These are phyloP conservation scores for Pelodiscus sinensis DNA, from an alignment of 2,113 vertebrate genomes.

Conservation along the genomic window DNA sequence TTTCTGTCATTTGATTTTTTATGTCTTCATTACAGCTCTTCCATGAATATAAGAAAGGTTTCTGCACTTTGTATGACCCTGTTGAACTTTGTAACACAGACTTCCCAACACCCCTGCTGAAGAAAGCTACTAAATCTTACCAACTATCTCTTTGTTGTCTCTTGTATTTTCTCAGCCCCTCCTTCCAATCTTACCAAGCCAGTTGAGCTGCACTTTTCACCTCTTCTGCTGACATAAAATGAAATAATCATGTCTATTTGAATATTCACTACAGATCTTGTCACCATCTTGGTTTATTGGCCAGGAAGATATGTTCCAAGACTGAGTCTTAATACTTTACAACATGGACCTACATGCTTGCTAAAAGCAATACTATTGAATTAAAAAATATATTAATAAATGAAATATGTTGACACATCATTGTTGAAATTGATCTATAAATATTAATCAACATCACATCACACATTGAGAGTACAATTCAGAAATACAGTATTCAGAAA, in stretches of 20 bases:
- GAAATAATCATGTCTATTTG: conserved; percentile 90
- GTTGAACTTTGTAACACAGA: conserved; percentile 85
- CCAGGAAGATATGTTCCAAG: conserved; percentile 81
- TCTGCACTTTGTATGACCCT: conserved; percentile 91
- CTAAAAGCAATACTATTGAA: conserved; percentile 76
- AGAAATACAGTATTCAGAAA: conserved; percentile 55
- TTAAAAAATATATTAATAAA: conserved; percentile 74
- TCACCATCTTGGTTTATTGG: conserved; percentile 83
- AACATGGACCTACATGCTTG: conserved; percentile 73
- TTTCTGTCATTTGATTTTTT: conserved; percentile 33
- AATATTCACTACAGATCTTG: conserved; percentile 89
- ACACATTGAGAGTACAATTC: conserved; percentile 44
- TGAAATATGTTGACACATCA: conserved; percentile 79
- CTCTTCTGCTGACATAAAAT: conserved; percentile 84
- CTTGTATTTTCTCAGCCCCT: conserved; percentile 78
- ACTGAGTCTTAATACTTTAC: conserved; percentile 77
- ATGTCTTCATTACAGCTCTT: conserved; percentile 31
- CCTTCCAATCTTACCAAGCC: conserved; percentile 77
- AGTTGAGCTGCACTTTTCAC: conserved; percentile 86
- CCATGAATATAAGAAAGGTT: conserved; percentile 68
- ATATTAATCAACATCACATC: conserved; percentile 58
- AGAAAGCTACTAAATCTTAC: conserved; percentile 86
- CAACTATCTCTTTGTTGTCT: conserved; percentile 86
- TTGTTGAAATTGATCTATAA: conserved; percentile 40
- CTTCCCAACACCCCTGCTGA: conserved; percentile 82